Evolutionary conservation across 2,888 invertebrate genomes (phyloP).

Genomic region (Papilio elwesi): DNA sequence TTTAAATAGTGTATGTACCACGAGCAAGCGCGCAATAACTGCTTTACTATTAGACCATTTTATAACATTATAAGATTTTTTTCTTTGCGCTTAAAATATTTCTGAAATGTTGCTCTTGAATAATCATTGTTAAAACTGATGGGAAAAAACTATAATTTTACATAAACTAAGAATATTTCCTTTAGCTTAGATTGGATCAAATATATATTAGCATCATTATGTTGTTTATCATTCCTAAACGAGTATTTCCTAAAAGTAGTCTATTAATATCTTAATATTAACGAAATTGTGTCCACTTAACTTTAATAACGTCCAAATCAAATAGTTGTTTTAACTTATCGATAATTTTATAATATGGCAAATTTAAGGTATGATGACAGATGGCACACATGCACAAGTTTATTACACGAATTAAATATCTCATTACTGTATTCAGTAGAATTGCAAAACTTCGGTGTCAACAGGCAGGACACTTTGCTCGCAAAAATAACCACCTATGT

Average conservation of each 20-base stretch:
- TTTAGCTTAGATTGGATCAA: not conserved
- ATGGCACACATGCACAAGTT: too few species aligned
- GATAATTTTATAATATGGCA: too few species aligned
- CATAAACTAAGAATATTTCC: not conserved
- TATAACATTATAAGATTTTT: constrained; percentile 10
- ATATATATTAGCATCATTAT: not conserved
- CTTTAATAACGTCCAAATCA: too few species aligned
- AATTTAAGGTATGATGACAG: too few species aligned
- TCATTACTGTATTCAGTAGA: too few species aligned
- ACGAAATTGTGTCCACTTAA: too few species aligned
- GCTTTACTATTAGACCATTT: constrained; percentile 29
- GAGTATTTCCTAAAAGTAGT: too few species aligned
- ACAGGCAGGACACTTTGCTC: too few species aligned
- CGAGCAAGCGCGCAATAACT: constrained; percentile 41
- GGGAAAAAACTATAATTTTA: not conserved
- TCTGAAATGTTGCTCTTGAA: constrained; percentile 2
- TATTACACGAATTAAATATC: not conserved
- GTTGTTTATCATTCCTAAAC: not conserved
- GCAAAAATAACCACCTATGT: too few species aligned
- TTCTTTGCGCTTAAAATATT: constrained; percentile 12
- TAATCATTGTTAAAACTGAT: not conserved
- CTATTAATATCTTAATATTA: too few species aligned
- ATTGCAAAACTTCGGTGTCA: too few species aligned
- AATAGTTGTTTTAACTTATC: too few species aligned
- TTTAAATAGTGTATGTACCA: constrained; percentile 51